phyloP scores from a whole-genome alignment of 2,888 invertebrate species.

The Campopleginae sp. region DNA sequence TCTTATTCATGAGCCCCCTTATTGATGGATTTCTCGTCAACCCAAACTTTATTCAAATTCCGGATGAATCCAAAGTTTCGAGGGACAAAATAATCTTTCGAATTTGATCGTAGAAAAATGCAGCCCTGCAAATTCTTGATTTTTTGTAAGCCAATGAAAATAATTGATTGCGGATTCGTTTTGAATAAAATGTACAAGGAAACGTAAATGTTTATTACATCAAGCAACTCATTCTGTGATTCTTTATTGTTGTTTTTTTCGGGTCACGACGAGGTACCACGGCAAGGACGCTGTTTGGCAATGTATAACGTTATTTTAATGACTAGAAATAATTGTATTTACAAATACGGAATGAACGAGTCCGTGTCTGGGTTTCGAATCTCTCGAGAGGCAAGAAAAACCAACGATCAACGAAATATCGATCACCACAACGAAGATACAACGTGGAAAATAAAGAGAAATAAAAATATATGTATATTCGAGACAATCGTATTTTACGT shows the following conservation, averaged over 20 bases:
- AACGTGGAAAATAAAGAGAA: conserved; percentile 14
- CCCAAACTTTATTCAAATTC: neutral
- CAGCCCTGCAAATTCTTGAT: neutral
- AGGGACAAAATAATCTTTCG: neutral
- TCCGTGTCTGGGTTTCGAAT: neutral
- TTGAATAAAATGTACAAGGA: neutral
- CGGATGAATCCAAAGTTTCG: neutral
- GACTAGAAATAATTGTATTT: conserved; percentile 68
- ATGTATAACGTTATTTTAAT: conserved; percentile 51
- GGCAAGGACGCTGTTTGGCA: conserved; percentile 59
- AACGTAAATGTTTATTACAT: conserved; percentile 12
- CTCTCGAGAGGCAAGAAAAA: conserved; percentile 3
- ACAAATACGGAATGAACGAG: conserved; percentile 55
- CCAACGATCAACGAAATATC: conserved; percentile 22
- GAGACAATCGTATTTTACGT: conserved; percentile 37
- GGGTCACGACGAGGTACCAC: conserved; percentile 27
- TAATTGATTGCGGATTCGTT: conserved; percentile 36
- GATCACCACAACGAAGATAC: conserved; percentile 3
- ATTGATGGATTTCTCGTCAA: neutral
- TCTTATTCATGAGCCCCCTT: conserved; percentile 16
- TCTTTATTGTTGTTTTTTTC: neutral
- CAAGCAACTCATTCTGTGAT: conserved; percentile 11
- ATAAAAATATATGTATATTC: conserved; percentile 12
- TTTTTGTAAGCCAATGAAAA: conserved; percentile 40
- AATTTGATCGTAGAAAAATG: conserved; percentile 11